Base-by-base conservation (phyloP, 2,797 vertebrate genomes). In the Ctenosaura bakeri region DNA sequence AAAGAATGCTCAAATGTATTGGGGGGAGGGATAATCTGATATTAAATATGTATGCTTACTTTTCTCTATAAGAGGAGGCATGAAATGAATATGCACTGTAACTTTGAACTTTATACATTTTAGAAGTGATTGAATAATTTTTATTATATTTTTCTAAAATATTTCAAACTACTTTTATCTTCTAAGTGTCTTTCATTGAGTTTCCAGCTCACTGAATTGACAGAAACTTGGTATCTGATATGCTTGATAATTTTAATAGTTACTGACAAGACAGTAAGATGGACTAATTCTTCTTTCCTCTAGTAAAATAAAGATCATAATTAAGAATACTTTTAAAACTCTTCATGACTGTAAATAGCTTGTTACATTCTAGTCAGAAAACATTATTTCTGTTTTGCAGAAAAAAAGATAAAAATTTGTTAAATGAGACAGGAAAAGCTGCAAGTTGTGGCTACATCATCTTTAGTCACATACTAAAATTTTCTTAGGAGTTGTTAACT, bases 241-340 rank as follows among this genome's bases (percentile, higher is more conserved):
- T 46, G 73, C 84, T 83, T 78, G 0, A 0, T 56, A 50, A 86
- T 76, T 3, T 35, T 85, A 71, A 88, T 85, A 46, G 46, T 87
- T 69, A 46, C n/a, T 74, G 54, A 3, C 66, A 69, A 84, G 38
- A 81, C 71, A n/a, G 32, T n/a, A 54, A 78, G 46, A 86, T 77
- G 0, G 78, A 79, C 62, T 88, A 0, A 0, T 66, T 88, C 38
- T 92, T 0, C 4, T 80, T 92, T 87, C 87, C 8, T 54, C 0
- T 0, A 26, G 7, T 66, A 66, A 88, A 94, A 77, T 87, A 4
- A 14, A 82, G 20, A 0, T 35, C 69, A 71, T 71, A 91, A 64
- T 26, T 90, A 84, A 56, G 66, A 90, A 88, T 52, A 18, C 85
- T 90, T 89, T 90, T 91, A 87, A 71, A 46, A 0, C 79, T 42